Base-by-base conservation (phyloP, 2,113 vertebrate genomes). In the Lepisosteus oculatus region DNA sequence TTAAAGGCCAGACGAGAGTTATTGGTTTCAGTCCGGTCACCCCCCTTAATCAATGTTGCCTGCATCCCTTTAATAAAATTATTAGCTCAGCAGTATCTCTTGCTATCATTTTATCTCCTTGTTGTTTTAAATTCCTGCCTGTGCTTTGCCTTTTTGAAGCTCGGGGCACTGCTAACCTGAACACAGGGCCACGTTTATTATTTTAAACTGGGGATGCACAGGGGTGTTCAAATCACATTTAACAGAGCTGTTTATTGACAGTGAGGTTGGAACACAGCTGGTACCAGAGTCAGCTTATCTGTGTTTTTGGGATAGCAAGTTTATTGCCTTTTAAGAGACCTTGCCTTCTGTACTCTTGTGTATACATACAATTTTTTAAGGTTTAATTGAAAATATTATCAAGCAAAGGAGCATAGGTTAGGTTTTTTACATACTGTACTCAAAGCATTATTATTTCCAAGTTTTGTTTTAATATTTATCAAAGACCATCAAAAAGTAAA, bases 11-110 rank as follows among this genome's bases (percentile, higher is more conserved):
- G 79, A 79, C 81, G 76, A 82, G 88, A 91, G 90, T 89, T 93
- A 93, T 92, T 92, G 91, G 90, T 88, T 88, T 89, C 85, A 90
- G 90, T 83, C 86, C 81, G 80, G 87, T 91, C 88, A 83, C 89
- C 89, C 85, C 89, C 89, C 90, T 92, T 91, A 93, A 92, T 93
- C 90, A 92, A 91, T 93, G 90, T 80, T 85, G 88, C 88, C 89
- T 90, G 90, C 88, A 92, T 91, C 86, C 86, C 88, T 92, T 92
- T 91, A 91, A 91, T 92, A 91, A 90, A 91, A 91, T 90, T 85
- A 92, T 92, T 90, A 90, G 89, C 90, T 91, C 90, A 91, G 90
- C 90, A 91, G 85, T 91, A 92, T 91, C 87, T 83, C 75, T 83
- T 45, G 77, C 81, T 87, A 89, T 91, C 84, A 85, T 90, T 90